Evolutionary conservation across 2,888 invertebrate genomes (phyloP).

Genomic region (Tetropium fuscum): DNA sequence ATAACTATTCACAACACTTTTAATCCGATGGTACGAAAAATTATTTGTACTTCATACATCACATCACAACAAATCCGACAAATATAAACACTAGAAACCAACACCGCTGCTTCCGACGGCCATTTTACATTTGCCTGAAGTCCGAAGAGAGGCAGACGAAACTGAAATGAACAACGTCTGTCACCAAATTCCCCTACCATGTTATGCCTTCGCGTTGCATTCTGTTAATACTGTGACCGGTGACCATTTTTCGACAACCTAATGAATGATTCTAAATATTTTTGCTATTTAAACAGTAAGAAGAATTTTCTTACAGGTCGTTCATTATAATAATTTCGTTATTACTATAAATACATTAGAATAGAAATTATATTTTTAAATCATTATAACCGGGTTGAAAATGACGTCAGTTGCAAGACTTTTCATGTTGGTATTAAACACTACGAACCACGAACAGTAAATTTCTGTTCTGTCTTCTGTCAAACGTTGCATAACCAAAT

Average conservation of each 20-base stretch:
- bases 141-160: constrained; percentile 21
- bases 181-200: constrained; percentile 40
- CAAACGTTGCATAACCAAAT: constrained; percentile 52
- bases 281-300: too few species aligned
- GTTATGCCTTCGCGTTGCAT: too few species aligned
- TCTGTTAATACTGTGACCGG: neutral
- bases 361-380: neutral
- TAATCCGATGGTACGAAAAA: constrained; percentile 22
- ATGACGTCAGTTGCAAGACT: constrained; percentile 19
- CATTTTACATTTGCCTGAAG: constrained; percentile 47
- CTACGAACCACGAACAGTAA: constrained; percentile 6
- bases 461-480: constrained; percentile 22
- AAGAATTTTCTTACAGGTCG: too few species aligned
- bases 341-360: too few species aligned
- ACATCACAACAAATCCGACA: constrained; percentile 36
- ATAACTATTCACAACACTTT: constrained; percentile 20
- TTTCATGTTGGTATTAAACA: constrained; percentile 3
- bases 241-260: too few species aligned
- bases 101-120: constrained; percentile 40
- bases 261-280: too few species aligned
- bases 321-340: too few species aligned
- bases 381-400: neutral
- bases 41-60: constrained; percentile 39
- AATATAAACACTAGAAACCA: constrained; percentile 41
- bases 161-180: constrained; percentile 18